phyloP scores from a whole-genome alignment of 2,113 vertebrate species.

The Circaetus gallicus region DNA sequence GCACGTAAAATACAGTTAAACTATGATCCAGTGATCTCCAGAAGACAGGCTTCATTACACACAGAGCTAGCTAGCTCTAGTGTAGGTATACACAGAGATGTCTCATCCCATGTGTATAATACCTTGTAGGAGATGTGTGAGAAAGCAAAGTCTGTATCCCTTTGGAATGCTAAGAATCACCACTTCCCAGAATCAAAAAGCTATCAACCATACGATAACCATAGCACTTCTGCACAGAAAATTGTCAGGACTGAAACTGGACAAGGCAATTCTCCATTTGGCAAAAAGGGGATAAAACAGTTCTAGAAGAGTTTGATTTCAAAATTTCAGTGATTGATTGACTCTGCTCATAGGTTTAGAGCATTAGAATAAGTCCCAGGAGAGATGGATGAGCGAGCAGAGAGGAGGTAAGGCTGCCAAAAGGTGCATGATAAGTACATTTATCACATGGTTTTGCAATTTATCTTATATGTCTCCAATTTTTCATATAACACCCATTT shows the following conservation, averaged over 20 bases:
- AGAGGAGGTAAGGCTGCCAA: constrained; percentile 49
- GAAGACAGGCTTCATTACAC: background rate
- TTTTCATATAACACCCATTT: background rate
- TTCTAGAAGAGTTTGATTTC: background rate
- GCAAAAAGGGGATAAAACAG: background rate
- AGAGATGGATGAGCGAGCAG: constrained; percentile 40
- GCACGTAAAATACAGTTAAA: background rate
- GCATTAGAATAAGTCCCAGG: constrained; percentile 6
- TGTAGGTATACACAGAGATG: background rate
- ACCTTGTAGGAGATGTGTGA: background rate
- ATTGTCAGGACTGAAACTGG: background rate
- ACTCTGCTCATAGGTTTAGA: background rate
- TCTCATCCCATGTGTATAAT: background rate
- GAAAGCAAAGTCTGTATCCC: background rate
- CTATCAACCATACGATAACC: background rate
- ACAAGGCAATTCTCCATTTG: background rate
- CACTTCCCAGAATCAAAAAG: background rate
- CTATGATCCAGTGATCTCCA: background rate
- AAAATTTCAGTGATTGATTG: constrained; percentile 37
- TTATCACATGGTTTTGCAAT: constrained; percentile 47
- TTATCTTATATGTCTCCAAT: constrained; percentile 22
- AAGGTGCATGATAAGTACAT: constrained; percentile 56
- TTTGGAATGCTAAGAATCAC: background rate
- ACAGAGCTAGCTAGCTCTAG: background rate
- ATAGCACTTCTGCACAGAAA: background rate